Evolutionary conservation across 2,797 vertebrate species (phyloP).

Genomic region (Aphelocoma californica): DNA sequence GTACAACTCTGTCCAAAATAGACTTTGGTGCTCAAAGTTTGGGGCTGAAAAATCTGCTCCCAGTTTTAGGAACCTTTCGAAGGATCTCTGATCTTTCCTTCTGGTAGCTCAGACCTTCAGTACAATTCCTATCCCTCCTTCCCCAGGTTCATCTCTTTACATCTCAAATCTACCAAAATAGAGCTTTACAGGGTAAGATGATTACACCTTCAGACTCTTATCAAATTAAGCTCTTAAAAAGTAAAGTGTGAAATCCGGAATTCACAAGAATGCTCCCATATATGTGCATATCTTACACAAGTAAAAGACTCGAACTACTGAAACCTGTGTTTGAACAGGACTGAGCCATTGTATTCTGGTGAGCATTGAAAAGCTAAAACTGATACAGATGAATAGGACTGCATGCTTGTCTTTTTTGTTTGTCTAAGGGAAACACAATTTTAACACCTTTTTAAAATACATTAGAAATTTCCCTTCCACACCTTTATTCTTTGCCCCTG

Average conservation of each 20-base stretch:
- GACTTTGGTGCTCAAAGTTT: not conserved
- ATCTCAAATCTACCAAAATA: not conserved
- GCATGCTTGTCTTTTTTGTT: not conserved
- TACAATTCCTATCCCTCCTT: not conserved
- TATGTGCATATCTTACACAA: not conserved
- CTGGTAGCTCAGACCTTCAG: not conserved
- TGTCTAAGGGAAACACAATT: not conserved
- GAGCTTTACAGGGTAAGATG: not conserved
- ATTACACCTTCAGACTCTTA: not conserved
- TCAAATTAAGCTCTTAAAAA: not conserved
- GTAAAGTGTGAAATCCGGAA: not conserved
- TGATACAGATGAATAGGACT: not conserved
- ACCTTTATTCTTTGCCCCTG: not conserved
- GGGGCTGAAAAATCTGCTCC: not conserved
- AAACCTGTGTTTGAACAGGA: not conserved
- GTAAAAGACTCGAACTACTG: not conserved
- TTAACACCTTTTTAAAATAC: not conserved
- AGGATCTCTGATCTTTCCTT: not conserved
- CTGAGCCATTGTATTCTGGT: not conserved
- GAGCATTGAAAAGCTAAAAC: not conserved
- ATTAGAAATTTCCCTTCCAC: not conserved
- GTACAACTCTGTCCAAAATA: not conserved
- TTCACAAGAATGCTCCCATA: not conserved
- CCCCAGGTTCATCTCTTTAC: not conserved
- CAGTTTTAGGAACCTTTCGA: not conserved